These are phyloP conservation scores for Prunella himalayana DNA, from an alignment of 2,113 vertebrate species.

Conservation along the genomic window DNA sequence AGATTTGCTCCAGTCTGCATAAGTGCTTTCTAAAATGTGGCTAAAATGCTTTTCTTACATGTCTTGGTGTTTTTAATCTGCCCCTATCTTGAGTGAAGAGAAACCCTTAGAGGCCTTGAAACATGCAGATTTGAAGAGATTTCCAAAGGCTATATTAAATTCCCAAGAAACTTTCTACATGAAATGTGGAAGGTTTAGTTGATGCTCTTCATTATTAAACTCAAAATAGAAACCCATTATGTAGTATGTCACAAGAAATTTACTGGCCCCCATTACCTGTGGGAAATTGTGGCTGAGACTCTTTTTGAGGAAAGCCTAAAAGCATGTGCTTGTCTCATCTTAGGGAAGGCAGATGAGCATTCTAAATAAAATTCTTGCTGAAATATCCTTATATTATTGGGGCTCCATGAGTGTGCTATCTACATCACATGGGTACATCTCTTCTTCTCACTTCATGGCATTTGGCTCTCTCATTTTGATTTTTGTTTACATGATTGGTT, in stretches of 20 bases:
- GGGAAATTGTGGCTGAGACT: neutral
- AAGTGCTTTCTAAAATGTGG: neutral
- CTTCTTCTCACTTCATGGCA: neutral
- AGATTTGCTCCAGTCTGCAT: neutral
- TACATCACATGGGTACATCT: accelerated
- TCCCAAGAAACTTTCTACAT: neutral
- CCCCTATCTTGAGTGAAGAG: neutral
- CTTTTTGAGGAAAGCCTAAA: neutral
- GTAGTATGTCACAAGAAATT: neutral
- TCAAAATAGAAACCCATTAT: neutral
- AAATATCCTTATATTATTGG: neutral
- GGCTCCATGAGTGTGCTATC: neutral
- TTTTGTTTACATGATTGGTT: neutral
- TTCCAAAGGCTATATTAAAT: neutral
- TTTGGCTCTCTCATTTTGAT: neutral
- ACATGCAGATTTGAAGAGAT: neutral
- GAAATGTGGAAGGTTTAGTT: neutral
- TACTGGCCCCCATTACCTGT: neutral
- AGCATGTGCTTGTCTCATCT: neutral
- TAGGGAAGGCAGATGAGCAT: neutral
- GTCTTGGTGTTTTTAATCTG: neutral
- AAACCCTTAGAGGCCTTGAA: neutral
- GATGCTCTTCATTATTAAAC: neutral
- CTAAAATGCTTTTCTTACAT: neutral
- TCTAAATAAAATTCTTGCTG: neutral